Percentiles rank a stretch among this genome's conserved stretches.
These are phyloP conservation scores for Brachyptera risi DNA, from an alignment of 2,888 invertebrate genomes.

Conservation along the genomic window DNA sequence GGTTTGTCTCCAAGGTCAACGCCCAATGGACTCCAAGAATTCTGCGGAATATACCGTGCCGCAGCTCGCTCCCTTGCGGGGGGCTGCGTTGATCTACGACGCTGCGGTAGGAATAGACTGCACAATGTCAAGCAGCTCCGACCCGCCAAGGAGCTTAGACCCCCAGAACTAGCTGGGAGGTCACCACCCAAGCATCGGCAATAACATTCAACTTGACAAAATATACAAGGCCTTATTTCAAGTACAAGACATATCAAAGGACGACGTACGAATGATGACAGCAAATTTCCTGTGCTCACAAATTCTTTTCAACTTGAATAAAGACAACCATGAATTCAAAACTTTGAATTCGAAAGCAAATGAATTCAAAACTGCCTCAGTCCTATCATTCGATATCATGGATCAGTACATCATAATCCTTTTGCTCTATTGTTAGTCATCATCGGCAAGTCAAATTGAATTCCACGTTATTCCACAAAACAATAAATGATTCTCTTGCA, in stretches of 20 bases:
- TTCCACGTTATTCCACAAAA: too few relatives aligned
- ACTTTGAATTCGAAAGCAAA: too few relatives aligned
- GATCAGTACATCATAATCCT: constrained; percentile 32
- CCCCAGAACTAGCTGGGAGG: constrained; percentile 3
- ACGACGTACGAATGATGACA: too few relatives aligned
- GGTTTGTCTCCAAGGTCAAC: constrained; percentile 32
- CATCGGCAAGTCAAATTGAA: constrained; percentile 15
- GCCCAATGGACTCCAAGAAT: constrained; percentile 30
- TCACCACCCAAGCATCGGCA: constrained; percentile 16
- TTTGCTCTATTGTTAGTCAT: constrained; percentile 33
- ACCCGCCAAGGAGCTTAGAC: constrained; percentile 24
- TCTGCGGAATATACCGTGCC: constrained; percentile 34
- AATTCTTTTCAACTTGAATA: too few relatives aligned
- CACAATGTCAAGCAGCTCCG: constrained; percentile 33
- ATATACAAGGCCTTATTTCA: too few relatives aligned
- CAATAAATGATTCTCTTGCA: too few relatives aligned
- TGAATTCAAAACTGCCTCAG: too few relatives aligned
- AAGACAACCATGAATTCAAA: too few relatives aligned
- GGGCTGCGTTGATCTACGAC: constrained; percentile 31
- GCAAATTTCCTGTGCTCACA: too few relatives aligned
- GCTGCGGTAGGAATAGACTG: constrained; percentile 33
- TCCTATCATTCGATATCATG: constrained; percentile 43
- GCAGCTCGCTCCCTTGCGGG: constrained; percentile 11
- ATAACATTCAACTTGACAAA: too few relatives aligned
- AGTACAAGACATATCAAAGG: too few relatives aligned